Evolutionary conservation across 2,888 invertebrate genomes (phyloP), one percentile per base, ranked within the genome.

Genomic region (Idaea biselata): DNA sequence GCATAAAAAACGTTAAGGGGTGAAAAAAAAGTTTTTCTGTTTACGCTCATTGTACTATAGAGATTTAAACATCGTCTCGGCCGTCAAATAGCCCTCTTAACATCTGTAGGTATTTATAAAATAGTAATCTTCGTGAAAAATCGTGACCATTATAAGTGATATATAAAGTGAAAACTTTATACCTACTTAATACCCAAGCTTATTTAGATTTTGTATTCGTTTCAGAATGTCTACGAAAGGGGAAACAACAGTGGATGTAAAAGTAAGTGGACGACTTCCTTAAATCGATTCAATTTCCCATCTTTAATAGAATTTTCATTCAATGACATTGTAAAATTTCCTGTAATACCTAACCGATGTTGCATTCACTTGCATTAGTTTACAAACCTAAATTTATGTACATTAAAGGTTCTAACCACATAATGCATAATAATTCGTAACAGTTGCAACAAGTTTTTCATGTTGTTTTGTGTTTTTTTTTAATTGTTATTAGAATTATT

Each of bases 191-290:
- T 14, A 7, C 8, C 44, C 11, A 14, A 14, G 14, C 44, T 59
- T 66, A 67, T 65, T 63, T 59, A 64, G 59, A 32, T 59, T 18
- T 70, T 73, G 69, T 72, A 73, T 79, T 82, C 71, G 69, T 75
- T 75, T 61, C 87, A 89, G 89, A 80, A 89, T 89, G 89, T 84
- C 89, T 74, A 78, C 88, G 56, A 86, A 79, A 70, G 78, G 78
- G 61, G 86, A 86, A 68, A 80, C 83, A 54, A 83, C 78, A 62
- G 83, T 84, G 18, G 88, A 89, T 81, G 79, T 89, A 54, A 90
- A 82, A 86, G 91, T 92, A 71, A 87, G 90, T 81, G 18, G 18
- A 53, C 44, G 56, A 58, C 54, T 63, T 59, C 58, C 58, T 58
- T 53, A 18, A 17, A 58, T 53, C 18, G 44, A 53, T 58, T 25